A percentile compares a stretch with the other conserved stretches of the same genome.
phyloP scores from a whole-genome alignment of 2,113 vertebrate genomes.

The Opisthocomus hoazin region DNA sequence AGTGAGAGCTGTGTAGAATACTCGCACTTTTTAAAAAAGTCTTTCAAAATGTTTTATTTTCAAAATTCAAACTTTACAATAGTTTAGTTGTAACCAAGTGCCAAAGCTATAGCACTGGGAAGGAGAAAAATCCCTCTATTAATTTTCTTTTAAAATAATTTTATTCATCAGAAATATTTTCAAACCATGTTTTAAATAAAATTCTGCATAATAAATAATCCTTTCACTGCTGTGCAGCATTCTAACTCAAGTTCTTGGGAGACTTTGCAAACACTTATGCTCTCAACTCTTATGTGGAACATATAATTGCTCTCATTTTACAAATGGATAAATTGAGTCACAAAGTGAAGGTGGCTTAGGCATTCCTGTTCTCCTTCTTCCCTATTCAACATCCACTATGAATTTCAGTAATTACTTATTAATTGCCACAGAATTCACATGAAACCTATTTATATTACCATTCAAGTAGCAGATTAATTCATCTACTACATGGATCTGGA shows the following conservation, averaged over 20 bases:
- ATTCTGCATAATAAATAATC: background rate
- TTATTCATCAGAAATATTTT: background rate
- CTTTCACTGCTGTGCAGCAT: background rate
- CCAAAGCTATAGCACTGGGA: background rate
- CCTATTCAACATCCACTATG: background rate
- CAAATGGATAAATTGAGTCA: background rate
- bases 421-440: background rate
- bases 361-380: background rate
- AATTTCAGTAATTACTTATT: background rate
- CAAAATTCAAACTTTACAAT: background rate
- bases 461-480: background rate
- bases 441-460: background rate
- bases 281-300: background rate
- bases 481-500: background rate
- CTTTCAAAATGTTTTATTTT: constrained; percentile 15
- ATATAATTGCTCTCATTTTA: background rate
- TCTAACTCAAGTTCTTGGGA: background rate
- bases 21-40: background rate
- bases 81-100: background rate
- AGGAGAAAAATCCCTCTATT: background rate
- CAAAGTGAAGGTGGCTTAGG: background rate
- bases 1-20: background rate
- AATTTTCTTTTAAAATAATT: background rate
- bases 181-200: background rate
- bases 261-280: background rate